phyloP scores from a whole-genome alignment of 1,140 invertebrate species.

The Lasioglossum albipes region DNA sequence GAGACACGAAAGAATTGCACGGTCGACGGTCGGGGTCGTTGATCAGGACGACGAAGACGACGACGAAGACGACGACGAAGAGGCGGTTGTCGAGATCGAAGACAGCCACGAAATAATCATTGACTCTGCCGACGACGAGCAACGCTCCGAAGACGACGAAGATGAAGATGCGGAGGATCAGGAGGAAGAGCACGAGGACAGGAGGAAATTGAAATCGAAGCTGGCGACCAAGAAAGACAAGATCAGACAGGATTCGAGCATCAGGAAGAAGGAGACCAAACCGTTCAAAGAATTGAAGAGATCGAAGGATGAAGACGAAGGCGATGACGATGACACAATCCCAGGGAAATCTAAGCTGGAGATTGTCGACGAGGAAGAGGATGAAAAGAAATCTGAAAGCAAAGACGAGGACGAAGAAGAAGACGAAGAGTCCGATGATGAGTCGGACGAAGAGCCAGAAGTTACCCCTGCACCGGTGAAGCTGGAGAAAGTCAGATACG shows the following conservation, averaged over 20 bases:
- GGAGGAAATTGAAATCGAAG: conserved; percentile 20
- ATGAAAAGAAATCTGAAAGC: conserved; percentile 27
- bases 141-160: conserved; percentile 9
- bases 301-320: conserved; percentile 14
- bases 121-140: background rate
- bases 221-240: background rate
- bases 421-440: conserved; percentile 26
- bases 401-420: conserved; percentile 40
- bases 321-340: conserved; percentile 20
- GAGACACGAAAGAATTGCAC: background rate
- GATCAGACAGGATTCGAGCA: no score
- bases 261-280: background rate
- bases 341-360: background rate
- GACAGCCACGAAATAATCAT: background rate
- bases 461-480: conserved; percentile 50
- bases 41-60: conserved; percentile 20
- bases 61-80: conserved; percentile 32
- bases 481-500: conserved; percentile 74
- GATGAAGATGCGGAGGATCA: conserved; percentile 4
- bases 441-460: conserved; percentile 5
- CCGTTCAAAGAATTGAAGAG: background rate
- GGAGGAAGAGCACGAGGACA: conserved; percentile 1
- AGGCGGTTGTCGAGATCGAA: conserved; percentile 39
- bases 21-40: background rate
- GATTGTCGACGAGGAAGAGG: background rate